Conservation (phyloP, 2,113 vertebrate species). For the Periophthalmodon schlosseri region DNA sequence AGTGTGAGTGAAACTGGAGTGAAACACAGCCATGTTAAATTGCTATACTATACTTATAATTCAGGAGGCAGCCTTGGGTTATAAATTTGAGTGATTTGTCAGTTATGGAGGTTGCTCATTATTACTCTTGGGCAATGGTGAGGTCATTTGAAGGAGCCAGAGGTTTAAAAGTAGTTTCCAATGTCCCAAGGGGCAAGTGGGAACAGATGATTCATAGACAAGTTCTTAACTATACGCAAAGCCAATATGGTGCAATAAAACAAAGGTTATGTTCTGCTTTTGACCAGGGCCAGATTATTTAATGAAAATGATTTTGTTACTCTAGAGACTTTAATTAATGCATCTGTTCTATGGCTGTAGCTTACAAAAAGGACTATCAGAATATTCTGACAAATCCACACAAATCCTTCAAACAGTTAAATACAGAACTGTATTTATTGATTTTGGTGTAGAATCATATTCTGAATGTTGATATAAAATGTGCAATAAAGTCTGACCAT, state of each 20-base stretch:
- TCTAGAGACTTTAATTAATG: not conserved
- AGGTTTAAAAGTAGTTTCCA: constrained; percentile 44
- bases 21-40: not conserved
- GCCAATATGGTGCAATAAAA: constrained; percentile 25
- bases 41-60: not conserved
- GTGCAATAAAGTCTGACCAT: not conserved
- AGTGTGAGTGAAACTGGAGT: constrained; percentile 19
- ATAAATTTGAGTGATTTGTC: constrained; percentile 49
- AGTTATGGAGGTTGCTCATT: constrained; percentile 41
- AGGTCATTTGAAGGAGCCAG: constrained; percentile 51
- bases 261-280: not conserved
- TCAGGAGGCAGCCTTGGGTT: constrained; percentile 7
- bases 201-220: constrained; percentile 8
- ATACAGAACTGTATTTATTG: constrained; percentile 1
- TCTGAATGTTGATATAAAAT: not conserved
- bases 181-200: constrained; percentile 32
- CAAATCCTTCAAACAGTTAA: not conserved
- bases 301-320: not conserved
- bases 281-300: not conserved
- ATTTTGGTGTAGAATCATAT: not conserved
- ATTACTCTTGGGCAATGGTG: constrained; percentile 60
- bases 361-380: not conserved
- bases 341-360: not conserved
- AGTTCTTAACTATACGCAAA: not conserved
- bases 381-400: not conserved